Percentiles rank a stretch among this genome's conserved stretches.
Conservation (phyloP, 2,888 invertebrate genomes). For the Blastobasis adustella region DNA sequence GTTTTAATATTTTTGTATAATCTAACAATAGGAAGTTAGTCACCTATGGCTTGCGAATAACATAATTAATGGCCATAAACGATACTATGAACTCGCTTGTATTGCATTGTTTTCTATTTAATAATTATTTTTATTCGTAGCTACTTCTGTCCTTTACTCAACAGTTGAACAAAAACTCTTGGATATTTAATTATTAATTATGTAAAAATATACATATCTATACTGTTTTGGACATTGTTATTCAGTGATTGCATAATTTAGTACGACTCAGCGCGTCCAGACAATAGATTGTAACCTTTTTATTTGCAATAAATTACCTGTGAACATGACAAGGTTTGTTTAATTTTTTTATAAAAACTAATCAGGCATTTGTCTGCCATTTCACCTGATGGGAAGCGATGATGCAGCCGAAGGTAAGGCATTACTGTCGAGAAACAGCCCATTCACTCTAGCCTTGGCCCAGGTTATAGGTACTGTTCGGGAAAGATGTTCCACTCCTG, state of each 20-base stretch:
- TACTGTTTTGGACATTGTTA: not conserved
- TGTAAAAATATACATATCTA: not conserved
- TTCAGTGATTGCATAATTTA: conserved; percentile 19
- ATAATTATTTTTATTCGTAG: conserved; percentile 24
- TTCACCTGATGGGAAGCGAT: no score
- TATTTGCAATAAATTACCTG: conserved; percentile 64
- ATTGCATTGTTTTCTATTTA: conserved; percentile 65
- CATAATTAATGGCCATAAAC: conserved; percentile 67
- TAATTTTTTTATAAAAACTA: conserved; percentile 5
- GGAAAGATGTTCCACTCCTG: no score
- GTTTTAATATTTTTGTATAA: conserved; percentile 59
- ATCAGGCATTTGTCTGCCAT: not conserved
- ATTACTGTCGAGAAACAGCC: no score
- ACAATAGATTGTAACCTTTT: conserved; percentile 43
- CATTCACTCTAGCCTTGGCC: no score
- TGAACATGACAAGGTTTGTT: conserved; percentile 33
- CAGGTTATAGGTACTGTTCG: no score
- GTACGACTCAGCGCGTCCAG: conserved; percentile 33
- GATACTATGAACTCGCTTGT: conserved; percentile 65
- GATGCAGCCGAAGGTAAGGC: no score
- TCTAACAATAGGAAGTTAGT: conserved; percentile 67
- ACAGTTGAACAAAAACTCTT: conserved; percentile 6
- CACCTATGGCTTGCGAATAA: conserved; percentile 72
- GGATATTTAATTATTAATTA: conserved; percentile 11
- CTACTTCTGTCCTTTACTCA: conserved; percentile 14